Evolutionary conservation across 2,113 vertebrate genomes (phyloP).

Genomic region (Helogale parvula): DNA sequence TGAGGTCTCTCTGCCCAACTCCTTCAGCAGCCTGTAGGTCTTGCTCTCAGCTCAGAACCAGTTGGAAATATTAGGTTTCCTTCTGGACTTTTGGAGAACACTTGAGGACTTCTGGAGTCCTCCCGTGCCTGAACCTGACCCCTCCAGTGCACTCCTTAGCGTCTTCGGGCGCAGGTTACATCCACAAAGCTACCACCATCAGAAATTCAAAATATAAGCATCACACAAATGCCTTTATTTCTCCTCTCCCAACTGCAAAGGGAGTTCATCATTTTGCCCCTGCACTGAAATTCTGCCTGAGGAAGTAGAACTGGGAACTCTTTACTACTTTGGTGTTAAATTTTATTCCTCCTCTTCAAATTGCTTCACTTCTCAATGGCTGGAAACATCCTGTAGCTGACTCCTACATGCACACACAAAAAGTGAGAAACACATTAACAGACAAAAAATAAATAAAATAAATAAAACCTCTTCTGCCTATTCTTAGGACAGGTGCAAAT

Average conservation of each 20-base stretch:
- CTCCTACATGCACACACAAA: not conserved
- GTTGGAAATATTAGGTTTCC: not conserved
- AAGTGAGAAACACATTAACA: not conserved
- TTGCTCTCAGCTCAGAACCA: not conserved
- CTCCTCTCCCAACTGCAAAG: not conserved
- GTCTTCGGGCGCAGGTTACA: not conserved
- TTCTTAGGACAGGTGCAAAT: not conserved
- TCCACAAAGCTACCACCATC: not conserved
- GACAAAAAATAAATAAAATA: not conserved
- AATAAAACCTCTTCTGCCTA: not conserved
- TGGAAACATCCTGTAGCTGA: not conserved
- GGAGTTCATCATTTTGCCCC: not conserved
- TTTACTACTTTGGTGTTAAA: not conserved
- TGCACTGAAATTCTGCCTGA: not conserved
- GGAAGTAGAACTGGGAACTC: not conserved
- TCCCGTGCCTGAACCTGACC: not conserved
- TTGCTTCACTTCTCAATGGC: not conserved
- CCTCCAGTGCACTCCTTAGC: not conserved
- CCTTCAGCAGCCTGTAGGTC: not conserved
- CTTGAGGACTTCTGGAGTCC: not conserved
- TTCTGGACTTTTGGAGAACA: not conserved
- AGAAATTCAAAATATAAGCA: not conserved
- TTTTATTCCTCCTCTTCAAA: not conserved
- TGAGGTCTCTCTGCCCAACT: not conserved
- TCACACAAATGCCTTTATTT: not conserved